phyloP scores from a whole-genome alignment of 53 echinoderm and acorn worm species.

The Zoroaster sp. region DNA sequence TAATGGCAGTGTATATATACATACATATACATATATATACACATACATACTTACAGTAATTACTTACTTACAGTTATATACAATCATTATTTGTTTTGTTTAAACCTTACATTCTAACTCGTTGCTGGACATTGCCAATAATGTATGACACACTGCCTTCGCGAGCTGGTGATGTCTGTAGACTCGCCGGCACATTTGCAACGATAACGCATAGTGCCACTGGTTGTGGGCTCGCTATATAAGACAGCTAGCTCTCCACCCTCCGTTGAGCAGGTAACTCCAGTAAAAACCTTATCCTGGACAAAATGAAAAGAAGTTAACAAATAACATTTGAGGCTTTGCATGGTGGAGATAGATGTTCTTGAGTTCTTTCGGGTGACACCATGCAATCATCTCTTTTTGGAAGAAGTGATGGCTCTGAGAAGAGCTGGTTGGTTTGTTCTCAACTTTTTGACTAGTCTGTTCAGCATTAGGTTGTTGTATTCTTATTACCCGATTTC shows the following conservation, averaged over 20 bases:
- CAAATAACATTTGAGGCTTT: not conserved
- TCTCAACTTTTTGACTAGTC: too few relatives aligned
- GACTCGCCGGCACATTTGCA: constrained; percentile 46
- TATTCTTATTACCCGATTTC: too few relatives aligned
- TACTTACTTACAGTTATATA: not conserved
- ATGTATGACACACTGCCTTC: constrained; percentile 55
- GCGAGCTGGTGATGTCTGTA: not conserved
- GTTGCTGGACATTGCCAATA: constrained; percentile 68
- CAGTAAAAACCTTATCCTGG: constrained; percentile 64
- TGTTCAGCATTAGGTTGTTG: too few relatives aligned
- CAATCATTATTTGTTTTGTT: not conserved
- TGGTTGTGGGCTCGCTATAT: not conserved
- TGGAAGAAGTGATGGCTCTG: too few relatives aligned
- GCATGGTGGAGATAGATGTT: too few relatives aligned
- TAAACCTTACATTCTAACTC: not conserved
- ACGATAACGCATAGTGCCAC: not conserved
- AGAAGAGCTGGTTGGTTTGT: too few relatives aligned
- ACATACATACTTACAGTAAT: not conserved
- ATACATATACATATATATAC: not conserved
- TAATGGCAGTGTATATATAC: not conserved
- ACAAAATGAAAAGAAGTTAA: not conserved
- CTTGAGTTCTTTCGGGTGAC: too few relatives aligned
- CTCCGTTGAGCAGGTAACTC: constrained; percentile 58
- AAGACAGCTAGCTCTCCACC: constrained; percentile 52
- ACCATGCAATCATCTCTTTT: too few relatives aligned